Conservation (phyloP, 35 echinoderm and acorn worm species). For the Heliocidaris erythrogramma region DNA sequence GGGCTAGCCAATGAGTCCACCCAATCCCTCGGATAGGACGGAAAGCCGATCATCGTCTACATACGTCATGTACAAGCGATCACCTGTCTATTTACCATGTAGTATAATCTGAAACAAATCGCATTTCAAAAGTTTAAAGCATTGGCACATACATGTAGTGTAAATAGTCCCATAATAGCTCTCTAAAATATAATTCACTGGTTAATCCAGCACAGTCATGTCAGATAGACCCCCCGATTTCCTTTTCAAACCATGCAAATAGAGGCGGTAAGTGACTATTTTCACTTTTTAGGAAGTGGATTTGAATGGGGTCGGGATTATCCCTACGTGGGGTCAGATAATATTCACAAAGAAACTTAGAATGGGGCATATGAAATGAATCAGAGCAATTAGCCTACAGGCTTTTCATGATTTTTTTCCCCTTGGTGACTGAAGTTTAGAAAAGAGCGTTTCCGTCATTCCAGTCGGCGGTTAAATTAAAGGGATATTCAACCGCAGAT, state of each 20-base stretch:
- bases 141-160: not conserved
- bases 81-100: not conserved
- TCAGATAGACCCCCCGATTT: not conserved
- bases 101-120: not conserved
- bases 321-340: not conserved
- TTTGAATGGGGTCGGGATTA: not conserved
- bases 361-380: not conserved
- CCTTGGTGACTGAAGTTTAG: too few relatives aligned
- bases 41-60: not conserved
- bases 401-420: too few relatives aligned
- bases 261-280: not conserved
- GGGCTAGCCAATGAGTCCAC: too few relatives aligned
- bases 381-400: not conserved
- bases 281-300: not conserved
- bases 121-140: not conserved
- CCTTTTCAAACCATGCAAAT: not conserved
- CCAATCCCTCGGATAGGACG: not conserved
- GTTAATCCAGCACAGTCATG: not conserved
- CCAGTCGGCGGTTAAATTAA: too few relatives aligned
- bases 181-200: not conserved
- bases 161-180: not conserved
- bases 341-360: not conserved
- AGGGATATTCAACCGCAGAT: too few relatives aligned
- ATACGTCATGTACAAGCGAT: not conserved
- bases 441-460: too few relatives aligned